Percentiles rank a stretch among this genome's conserved stretches.
Evolutionary conservation across 23 tunicate genomes (phyloP).

Genomic region (Diplosoma virens): DNA sequence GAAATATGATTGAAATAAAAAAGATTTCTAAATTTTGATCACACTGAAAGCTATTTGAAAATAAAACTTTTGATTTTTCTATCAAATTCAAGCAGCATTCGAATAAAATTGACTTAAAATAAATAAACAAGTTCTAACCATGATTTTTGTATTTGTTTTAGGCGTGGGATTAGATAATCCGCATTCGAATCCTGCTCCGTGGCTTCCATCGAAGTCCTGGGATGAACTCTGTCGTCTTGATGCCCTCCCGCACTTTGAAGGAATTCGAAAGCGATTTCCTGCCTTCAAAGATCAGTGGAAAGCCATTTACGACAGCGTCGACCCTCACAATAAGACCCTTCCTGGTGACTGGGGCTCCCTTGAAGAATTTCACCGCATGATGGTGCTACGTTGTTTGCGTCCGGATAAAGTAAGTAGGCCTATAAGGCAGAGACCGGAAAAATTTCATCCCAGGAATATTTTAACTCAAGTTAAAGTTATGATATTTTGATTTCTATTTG

Average conservation of each 20-base stretch:
- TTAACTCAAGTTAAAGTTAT: too few species aligned
- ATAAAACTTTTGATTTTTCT: too few species aligned
- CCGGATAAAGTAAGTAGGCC: slow-evolving; percentile 98
- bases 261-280: slow-evolving; percentile 84
- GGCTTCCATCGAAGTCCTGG: slow-evolving; percentile 98
- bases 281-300: slow-evolving; percentile 93
- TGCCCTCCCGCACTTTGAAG: slow-evolving; percentile 58
- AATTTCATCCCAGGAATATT: too few species aligned
- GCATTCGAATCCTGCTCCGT: slow-evolving; percentile 89
- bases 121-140: too few species aligned
- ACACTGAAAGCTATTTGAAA: too few species aligned
- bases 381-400: slow-evolving; percentile 89
- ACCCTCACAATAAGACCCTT: slow-evolving; percentile 83
- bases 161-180: slow-evolving; percentile 99
- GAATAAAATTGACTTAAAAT: too few species aligned
- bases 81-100: too few species aligned
- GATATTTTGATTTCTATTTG: too few species aligned
- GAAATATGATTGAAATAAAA: too few species aligned
- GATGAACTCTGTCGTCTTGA: slow-evolving; percentile 96
- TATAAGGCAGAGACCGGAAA: too few species aligned
- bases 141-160: slow-evolving; percentile 1
- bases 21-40: too few species aligned
- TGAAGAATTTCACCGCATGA: slow-evolving; percentile 79
- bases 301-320: slow-evolving; percentile 70
- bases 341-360: slow-evolving; percentile 82